Evolutionary conservation across 2,888 invertebrate genomes (phyloP), one percentile per base, ranked within the genome.

Genomic region (Rhagium mordax): DNA sequence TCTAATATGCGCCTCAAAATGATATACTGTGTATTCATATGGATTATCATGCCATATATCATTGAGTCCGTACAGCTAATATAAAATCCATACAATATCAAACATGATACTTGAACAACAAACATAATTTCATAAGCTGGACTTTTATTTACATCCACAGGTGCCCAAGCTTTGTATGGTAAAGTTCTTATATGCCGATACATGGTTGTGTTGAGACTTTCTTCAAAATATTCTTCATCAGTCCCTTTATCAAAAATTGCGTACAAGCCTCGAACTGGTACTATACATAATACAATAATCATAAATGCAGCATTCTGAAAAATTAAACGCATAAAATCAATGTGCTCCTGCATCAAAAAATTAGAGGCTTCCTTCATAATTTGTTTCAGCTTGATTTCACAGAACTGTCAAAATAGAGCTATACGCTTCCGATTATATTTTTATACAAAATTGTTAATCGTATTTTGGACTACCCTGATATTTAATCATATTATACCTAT

Each of bases 1-100:
- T 51, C 24, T 18, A 64, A 10, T 20, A 64, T n/a, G 1, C 13
- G n/a, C 3, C 16, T 64, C 15, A 64, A 51, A 10, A 76, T 76
- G 13, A 76, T 16, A 64, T 68, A 76, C 29, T 76, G 76, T 0
- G 69, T 71, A 24, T 71, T 76, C 24, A 76, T 61, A 16, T 70
- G 74, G 10, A 74, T 61, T 49, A 76, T 41, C 49, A 76, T 57
- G 6, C 76, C 76, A 27, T 69, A 71, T 15, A 76, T 64, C n/a
- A 74, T 68, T 2, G 66, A 67, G 20, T 75, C 75, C 2, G 62
- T 62, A n/a, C 29, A 57, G 4, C 71, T 65, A 7, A 75, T 75
- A 16, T 75, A 76, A 8, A 65, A 60, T 13, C 76, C 76, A 53
- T 71, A 74, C 10, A 64, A 15, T 6, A 60, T 29, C 4, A 65